These are phyloP conservation scores for Haemorhous mexicanus DNA, from an alignment of 2,113 vertebrate species.

Conservation along the genomic window DNA sequence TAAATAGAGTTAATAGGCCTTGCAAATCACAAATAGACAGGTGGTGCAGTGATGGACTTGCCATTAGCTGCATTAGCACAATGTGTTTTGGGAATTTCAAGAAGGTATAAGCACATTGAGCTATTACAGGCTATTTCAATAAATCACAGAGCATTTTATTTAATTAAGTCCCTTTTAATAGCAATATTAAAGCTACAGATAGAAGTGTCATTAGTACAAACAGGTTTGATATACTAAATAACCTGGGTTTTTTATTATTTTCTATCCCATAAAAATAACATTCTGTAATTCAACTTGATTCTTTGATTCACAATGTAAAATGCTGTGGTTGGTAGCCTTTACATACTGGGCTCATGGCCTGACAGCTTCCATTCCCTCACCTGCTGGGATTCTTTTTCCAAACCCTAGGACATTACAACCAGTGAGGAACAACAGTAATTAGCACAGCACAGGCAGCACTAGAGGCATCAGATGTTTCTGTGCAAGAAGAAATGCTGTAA, in stretches of 20 bases:
- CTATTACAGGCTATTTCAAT: not conserved
- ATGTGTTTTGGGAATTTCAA: not conserved
- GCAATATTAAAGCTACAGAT: not conserved
- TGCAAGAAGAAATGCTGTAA: not conserved
- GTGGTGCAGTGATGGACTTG: not conserved
- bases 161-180: not conserved
- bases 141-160: constrained; percentile 3
- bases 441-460: not conserved
- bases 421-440: not conserved
- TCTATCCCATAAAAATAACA: not conserved
- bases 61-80: constrained; percentile 22
- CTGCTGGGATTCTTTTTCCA: not conserved
- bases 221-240: not conserved
- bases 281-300: not conserved
- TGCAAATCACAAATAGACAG: not conserved
- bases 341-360: not conserved
- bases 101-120: not conserved
- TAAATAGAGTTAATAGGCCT: not conserved
- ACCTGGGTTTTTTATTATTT: not conserved
- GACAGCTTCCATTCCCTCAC: not conserved
- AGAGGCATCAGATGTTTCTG: not conserved
- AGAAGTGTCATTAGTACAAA: not conserved
- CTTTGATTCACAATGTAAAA: not conserved
- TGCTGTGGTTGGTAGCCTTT: not conserved
- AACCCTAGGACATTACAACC: not conserved